Evolutionary conservation across 2,113 vertebrate genomes (phyloP), one percentile per base, ranked within the genome.

Genomic region (Hippotragus niger): DNA sequence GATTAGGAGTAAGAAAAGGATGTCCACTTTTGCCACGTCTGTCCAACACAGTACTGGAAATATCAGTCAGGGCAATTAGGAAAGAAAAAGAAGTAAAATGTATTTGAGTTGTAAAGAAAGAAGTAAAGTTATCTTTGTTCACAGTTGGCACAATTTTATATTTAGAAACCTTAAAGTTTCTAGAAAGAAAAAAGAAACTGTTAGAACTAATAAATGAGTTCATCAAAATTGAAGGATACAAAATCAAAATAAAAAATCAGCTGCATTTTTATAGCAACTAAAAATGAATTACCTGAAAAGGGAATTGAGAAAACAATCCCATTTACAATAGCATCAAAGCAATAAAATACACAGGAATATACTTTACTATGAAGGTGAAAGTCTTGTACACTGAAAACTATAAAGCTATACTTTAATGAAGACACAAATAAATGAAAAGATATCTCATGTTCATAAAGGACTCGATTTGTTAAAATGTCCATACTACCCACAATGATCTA

Each of bases 31-130:
- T 92, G 47, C 17, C 50, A 33, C 5, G 60, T 93, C 33, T 74
- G 17, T 47, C 67, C 21, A 78, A 27, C 33, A 76, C 14, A 47
- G 19, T 57, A 58, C 23, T 89, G 17, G 33, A 88, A 60, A 27
- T 88, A n/a, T 15, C 52, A 45, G 60, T 40, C 58, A 94, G 36
- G 64, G 50, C 12, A 94, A 55, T 92, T 55, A 87, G 55, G 25
- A 29, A 95, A 83, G n/a, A 86, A 87, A 93, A 96, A 85, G n/a
- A 93, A 86, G 58, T 19, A 76, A 95, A 71, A 91, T 67, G 8
- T 17, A 91, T 76, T 15, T 43, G 71, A 92, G 81, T 21, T 43
- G 33, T 33, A 95, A 67, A 86, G 82, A 21, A 83, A 82, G 50
- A 90, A 84, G 52, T 43, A 89, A 71, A 91, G 52, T 74, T 29